Conservation (phyloP, 2,113 vertebrate species). For the Poecilia latipinna region DNA sequence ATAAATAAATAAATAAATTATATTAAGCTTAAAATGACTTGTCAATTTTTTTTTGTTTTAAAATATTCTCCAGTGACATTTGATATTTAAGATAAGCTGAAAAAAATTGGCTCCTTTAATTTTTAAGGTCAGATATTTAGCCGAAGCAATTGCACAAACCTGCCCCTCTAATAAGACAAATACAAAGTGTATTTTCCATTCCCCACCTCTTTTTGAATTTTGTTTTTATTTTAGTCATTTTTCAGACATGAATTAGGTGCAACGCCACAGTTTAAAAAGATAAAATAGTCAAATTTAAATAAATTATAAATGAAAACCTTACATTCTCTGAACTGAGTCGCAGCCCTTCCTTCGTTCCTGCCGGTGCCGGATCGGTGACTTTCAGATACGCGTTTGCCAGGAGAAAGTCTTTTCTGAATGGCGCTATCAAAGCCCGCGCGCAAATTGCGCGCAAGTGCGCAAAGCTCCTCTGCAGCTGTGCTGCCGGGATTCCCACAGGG, state of each 20-base stretch:
- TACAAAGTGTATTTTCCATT: background rate
- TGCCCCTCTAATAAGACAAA: background rate
- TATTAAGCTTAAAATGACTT: background rate
- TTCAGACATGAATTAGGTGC: background rate
- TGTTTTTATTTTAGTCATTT: background rate
- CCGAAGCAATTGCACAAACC: background rate
- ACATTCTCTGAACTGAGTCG: conserved; percentile 56
- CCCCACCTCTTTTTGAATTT: background rate
- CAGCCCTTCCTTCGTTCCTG: conserved; percentile 50
- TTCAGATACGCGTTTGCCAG: conserved; percentile 1
- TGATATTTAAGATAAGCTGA: too few relatives aligned
- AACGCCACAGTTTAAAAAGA: background rate
- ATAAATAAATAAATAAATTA: background rate
- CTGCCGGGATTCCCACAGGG: background rate
- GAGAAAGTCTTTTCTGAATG: conserved; percentile 13
- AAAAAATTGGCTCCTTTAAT: too few relatives aligned
- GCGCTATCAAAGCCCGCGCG: conserved; percentile 11
- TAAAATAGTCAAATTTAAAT: background rate
- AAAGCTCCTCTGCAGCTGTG: conserved; percentile 8
- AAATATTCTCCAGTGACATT: background rate
- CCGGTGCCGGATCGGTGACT: conserved; percentile 18
- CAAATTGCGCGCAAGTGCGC: conserved; percentile 1
- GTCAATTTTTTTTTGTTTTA: background rate
- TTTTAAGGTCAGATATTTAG: background rate
- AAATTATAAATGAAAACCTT: background rate